Evolutionary conservation across 2,797 vertebrate genomes (phyloP).

Genomic region (Acrocephalus scirpaceus): DNA sequence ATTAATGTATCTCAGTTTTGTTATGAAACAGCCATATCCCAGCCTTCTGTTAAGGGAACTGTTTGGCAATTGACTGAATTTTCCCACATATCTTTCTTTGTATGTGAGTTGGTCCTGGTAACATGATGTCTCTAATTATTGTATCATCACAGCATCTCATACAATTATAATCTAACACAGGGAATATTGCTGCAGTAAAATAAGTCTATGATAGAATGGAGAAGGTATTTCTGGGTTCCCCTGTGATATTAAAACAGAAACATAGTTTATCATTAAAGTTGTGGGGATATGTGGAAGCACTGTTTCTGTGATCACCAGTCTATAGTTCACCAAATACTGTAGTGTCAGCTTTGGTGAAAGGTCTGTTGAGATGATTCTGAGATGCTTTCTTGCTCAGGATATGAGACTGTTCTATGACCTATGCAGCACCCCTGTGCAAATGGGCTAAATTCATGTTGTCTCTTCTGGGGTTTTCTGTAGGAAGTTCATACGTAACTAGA

Average conservation of each 20-base stretch:
- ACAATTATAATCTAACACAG: not conserved
- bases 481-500: not conserved
- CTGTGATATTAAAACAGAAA: not conserved
- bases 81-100: not conserved
- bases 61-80: not conserved
- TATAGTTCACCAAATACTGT: not conserved
- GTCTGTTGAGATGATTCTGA: not conserved
- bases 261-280: rapidly evolving
- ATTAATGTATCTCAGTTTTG: not conserved
- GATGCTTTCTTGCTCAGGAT: not conserved
- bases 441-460: not conserved
- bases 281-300: not conserved
- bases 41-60: not conserved
- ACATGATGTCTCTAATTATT: not conserved
- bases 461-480: not conserved
- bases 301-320: not conserved
- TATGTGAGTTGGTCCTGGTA: not conserved
- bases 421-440: not conserved
- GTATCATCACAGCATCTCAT: not conserved
- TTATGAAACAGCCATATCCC: not conserved
- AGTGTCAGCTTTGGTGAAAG: not conserved
- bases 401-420: not conserved
- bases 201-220: not conserved
- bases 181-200: not conserved
- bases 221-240: not conserved